Base-by-base conservation (phyloP, 2,888 invertebrate species). In the Cactoblastis cactorum region DNA sequence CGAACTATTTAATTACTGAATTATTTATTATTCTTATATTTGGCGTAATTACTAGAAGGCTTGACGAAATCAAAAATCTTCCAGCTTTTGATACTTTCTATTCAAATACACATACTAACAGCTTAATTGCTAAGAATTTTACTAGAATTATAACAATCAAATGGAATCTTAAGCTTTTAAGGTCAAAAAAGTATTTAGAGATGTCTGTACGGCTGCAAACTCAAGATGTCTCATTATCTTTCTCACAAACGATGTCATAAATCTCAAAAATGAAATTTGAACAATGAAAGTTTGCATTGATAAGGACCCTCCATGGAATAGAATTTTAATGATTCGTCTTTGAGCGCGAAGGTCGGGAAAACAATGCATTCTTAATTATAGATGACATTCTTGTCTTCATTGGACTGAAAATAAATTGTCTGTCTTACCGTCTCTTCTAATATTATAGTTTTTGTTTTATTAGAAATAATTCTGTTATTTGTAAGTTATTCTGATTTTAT, bases 171-270 rank as follows among this genome's bases (percentile, higher is more conserved):
- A n/a, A n/a, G n/a, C n/a, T n/a, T n/a, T n/a, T n/a, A n/a, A n/a
- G n/a, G 5, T 34, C 34, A 34, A 34, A 14, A 12, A 34, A n/a
- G 12, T 14, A 6, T 34, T 14, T 6, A 34, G 14, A 14, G 37
- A 15, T 38, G 4, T n/a, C 35, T 28, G 28, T 28, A 28, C 3
- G 28, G 35, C 18, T 17, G 15, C 11, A 9, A 18, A 38, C n/a
- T 38, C 18, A 17, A 38, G 38, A 35, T 2, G 37, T n/a, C 69
- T 64, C 71, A 63, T 61, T 66, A 61, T 63, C 65, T 66, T 67
- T 63, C 18, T 18, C 4, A 6, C 2, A 5, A 38, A 28, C 43
- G 15, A 15, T 28, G 65, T 17, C 8, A 11, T 9, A 35, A 15
- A 17, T 28, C 12, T 28, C 8, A n/a, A 43, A 43, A 32, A 43